Conservation (phyloP, 92 coral and sea anemone genomes). For the Micromussa lordhowensis region DNA sequence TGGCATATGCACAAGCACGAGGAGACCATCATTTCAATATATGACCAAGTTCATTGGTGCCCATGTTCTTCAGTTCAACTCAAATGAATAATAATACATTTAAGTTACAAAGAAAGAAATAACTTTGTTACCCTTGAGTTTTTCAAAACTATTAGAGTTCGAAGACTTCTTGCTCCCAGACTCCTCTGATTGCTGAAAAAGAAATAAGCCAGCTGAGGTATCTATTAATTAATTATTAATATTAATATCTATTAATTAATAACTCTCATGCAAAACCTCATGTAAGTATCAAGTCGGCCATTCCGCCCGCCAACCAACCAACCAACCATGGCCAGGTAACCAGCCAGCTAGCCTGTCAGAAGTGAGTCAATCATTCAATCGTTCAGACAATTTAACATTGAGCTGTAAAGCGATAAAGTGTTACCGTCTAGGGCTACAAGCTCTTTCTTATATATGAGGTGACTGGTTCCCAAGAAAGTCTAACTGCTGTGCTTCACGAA, state of each 20-base stretch:
- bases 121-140: constrained; percentile 10
- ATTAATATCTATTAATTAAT: no score
- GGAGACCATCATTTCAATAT: background rate
- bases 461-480: no score
- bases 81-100: background rate
- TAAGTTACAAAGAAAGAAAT: background rate
- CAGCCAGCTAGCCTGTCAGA: background rate
- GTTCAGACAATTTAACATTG: background rate
- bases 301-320: background rate
- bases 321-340: background rate
- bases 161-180: constrained; percentile 9
- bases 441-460: no score
- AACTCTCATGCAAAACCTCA: no score
- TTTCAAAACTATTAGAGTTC: constrained; percentile 10
- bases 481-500: no score
- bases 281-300: background rate
- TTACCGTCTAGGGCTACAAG: no score
- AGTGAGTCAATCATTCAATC: background rate
- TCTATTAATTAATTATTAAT: no score
- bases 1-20: background rate
- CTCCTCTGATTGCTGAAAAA: constrained; percentile 11
- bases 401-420: no score
- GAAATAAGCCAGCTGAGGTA: background rate
- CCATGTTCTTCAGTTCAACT: background rate
- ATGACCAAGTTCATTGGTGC: background rate